phyloP scores from a whole-genome alignment of 2,113 vertebrate genomes.

The Prunella fulvescens region DNA sequence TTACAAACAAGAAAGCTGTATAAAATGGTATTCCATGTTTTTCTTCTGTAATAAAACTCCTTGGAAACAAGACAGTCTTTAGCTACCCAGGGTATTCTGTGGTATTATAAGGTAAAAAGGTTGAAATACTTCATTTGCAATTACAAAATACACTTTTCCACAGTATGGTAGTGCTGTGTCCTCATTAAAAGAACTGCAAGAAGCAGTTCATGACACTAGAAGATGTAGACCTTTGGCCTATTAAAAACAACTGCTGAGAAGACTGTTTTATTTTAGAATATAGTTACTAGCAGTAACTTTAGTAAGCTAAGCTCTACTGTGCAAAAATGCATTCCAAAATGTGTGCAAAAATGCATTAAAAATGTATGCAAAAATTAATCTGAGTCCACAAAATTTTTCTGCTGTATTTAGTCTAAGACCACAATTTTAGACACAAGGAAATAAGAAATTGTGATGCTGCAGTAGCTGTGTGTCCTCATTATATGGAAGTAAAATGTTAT shows the following conservation, averaged over 20 bases:
- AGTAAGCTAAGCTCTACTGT: background rate
- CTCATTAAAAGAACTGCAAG: constrained; percentile 15
- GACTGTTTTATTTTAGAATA: background rate
- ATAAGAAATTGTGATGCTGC: background rate
- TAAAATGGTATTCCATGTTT: background rate
- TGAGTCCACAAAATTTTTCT: background rate
- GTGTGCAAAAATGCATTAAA: background rate
- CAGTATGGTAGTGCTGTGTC: background rate
- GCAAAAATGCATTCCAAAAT: background rate
- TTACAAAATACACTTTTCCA: background rate
- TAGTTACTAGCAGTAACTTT: background rate
- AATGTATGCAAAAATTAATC: background rate
- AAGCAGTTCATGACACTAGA: background rate
- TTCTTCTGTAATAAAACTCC: background rate
- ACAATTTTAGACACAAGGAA: background rate
- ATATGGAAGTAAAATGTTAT: constrained; percentile 9
- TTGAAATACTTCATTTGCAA: constrained; percentile 34
- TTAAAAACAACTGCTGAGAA: background rate
- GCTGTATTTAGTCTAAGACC: background rate
- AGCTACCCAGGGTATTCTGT: background rate
- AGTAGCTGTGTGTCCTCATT: background rate
- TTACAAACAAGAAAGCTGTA: background rate
- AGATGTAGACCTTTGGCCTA: background rate
- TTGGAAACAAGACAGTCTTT: constrained; percentile 14
- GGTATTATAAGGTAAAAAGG: constrained; percentile 13